Evolutionary conservation across 2,888 invertebrate species (phyloP), one percentile per base, ranked within the genome.

Genomic region (Brenthis ino): DNA sequence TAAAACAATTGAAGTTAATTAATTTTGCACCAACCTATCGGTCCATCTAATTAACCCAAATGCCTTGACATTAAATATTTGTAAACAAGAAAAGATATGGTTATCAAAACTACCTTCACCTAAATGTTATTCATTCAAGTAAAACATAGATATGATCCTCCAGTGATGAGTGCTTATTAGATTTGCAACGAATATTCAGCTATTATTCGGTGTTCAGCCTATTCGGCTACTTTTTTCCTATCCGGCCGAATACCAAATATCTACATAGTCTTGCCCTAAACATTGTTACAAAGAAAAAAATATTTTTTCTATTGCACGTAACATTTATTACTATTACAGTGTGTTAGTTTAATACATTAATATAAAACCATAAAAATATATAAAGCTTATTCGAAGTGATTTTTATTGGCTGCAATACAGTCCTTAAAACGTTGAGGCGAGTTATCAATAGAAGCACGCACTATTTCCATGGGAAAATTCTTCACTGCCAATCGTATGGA

Each of bases 1-100:
- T 5, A 51, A 16, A 14, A 51, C 28, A 2, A 54, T 12, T 54
- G 4, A 54, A 20, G 20, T 24, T 20, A 54, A 20, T 20, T 50
- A 50, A 57, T 24, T 58, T 48, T 48, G n/a, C n/a, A 60, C 11
- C 48, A n/a, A 60, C 58, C 14, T 48, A 50, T n/a, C 28, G 37
- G 11, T 43, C 1, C 37, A 43, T 47, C 16, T 16, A 48, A 60
- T 66, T 65, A 33, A 66, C 53, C 43, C 58, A 58, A 54, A 47
- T 58, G 47, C 57, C 47, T 65, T 58, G 28, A 54, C 50, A 65
- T 58, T 65, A 28, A 24, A 47, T 57, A 43, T 65, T 54, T 28
- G 54, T 58, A 58, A 65, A 65, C 57, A 54, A 58, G 37, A 43
- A 43, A 43, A 11, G 8, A 43, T 43, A 43, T 43, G 37, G 2